phyloP scores from a whole-genome alignment of 2,888 invertebrate genomes.

The Hermaeophaga mercurialis region DNA sequence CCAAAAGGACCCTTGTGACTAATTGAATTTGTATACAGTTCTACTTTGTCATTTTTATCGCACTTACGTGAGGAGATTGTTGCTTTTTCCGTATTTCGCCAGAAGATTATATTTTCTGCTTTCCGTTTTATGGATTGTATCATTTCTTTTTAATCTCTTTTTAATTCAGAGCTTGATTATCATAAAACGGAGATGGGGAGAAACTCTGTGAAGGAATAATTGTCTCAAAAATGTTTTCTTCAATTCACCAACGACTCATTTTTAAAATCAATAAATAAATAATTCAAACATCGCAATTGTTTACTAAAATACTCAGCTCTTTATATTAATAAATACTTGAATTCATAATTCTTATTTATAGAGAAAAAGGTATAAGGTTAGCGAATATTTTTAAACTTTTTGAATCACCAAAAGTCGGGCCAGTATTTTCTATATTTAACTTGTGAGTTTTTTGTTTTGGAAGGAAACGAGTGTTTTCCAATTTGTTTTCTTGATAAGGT shows the following conservation, averaged over 20 bases:
- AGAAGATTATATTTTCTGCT: slow-evolving; percentile 1
- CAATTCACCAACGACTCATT: not conserved
- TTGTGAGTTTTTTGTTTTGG: no score
- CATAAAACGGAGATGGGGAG: not conserved
- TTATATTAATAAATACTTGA: not conserved
- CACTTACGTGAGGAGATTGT: slow-evolving; percentile 14
- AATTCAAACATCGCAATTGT: not conserved
- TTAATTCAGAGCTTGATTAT: slow-evolving; percentile 6
- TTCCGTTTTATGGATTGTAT: slow-evolving; percentile 2
- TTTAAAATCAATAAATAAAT: slow-evolving; percentile 14
- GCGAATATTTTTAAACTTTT: no score
- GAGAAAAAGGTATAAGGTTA: no score
- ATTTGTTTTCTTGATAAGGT: no score
- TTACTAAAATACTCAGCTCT: not conserved
- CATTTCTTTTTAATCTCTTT: slow-evolving; percentile 3
- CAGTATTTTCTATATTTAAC: no score
- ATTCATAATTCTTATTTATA: no score
- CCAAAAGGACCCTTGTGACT: slow-evolving; percentile 24
- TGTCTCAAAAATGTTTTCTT: not conserved
- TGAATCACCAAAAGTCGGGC: no score
- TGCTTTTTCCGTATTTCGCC: slow-evolving; percentile 7
- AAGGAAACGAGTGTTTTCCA: no score
- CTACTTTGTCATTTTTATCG: slow-evolving; percentile 27
- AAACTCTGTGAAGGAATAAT: not conserved
- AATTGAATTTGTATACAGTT: slow-evolving; percentile 26